Evolutionary conservation across 2,888 invertebrate genomes (phyloP).

Genomic region (Orthosia gothica): DNA sequence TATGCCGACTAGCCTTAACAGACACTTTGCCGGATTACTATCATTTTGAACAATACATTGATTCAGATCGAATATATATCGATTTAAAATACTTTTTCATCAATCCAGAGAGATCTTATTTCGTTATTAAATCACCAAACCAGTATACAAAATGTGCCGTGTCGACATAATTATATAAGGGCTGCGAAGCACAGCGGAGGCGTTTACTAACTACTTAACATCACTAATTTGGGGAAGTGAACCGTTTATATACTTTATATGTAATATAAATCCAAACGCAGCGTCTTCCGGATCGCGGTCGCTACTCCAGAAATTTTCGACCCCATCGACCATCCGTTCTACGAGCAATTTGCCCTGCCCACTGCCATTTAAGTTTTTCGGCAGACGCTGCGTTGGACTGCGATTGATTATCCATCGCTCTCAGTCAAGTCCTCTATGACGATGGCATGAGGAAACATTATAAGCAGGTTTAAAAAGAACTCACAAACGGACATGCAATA

Average conservation of each 20-base stretch:
- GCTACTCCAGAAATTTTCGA: too few relatives aligned
- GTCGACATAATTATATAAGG: slow-evolving; percentile 75
- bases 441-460: background rate
- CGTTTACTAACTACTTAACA: slow-evolving; percentile 21
- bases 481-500: slow-evolving; percentile 25
- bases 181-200: slow-evolving; percentile 39
- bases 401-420: background rate
- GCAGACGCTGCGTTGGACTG: too few relatives aligned
- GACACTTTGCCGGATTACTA: background rate
- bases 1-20: background rate
- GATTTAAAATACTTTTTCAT: slow-evolving; percentile 31
- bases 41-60: slow-evolving; percentile 18
- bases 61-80: slow-evolving; percentile 29
- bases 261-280: slow-evolving; percentile 11
- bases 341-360: too few relatives aligned
- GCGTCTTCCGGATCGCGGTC: background rate
- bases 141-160: slow-evolving; percentile 85
- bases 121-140: slow-evolving; percentile 34
- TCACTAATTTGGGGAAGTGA: slow-evolving; percentile 17
- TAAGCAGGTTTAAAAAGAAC: slow-evolving; percentile 23
- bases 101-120: slow-evolving; percentile 29
- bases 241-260: slow-evolving; percentile 6
- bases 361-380: too few relatives aligned
- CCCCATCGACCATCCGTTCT: too few relatives aligned
- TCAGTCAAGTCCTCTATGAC: background rate